Percentiles rank a stretch among this genome's conserved stretches.
phyloP scores from a whole-genome alignment of 2,113 vertebrate species.

The human region DNA sequence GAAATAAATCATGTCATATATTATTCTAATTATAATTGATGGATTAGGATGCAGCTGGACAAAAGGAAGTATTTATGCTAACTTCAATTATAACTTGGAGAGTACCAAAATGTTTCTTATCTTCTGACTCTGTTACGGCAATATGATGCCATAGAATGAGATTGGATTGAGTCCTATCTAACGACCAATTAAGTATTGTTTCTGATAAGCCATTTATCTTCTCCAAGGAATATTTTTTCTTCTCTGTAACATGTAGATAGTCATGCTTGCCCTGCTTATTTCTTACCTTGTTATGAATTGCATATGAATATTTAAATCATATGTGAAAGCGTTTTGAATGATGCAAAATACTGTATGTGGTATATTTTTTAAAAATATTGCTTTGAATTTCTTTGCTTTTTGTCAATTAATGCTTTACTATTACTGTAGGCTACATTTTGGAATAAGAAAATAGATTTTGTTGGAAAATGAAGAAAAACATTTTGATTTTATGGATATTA shows the following conservation, averaged over 20 bases:
- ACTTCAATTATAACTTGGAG: background rate
- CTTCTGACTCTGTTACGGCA: background rate
- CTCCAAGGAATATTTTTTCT: slow-evolving; percentile 47
- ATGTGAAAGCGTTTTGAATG: background rate
- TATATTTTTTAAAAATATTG: background rate
- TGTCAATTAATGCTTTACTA: background rate
- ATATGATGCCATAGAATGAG: background rate
- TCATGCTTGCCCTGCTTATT: background rate
- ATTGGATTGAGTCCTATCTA: background rate
- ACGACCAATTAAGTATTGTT: background rate
- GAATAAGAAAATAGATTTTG: background rate
- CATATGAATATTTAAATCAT: background rate
- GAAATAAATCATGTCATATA: background rate
- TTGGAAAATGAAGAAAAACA: slow-evolving; percentile 62
- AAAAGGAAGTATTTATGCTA: background rate
- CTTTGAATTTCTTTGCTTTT: background rate
- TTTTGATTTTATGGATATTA: slow-evolving; percentile 22
- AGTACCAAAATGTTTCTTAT: background rate
- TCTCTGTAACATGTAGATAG: slow-evolving; percentile 2
- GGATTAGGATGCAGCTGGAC: background rate
- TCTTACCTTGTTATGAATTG: background rate
- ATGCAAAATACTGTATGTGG: background rate
- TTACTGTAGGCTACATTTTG: background rate
- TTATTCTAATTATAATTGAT: background rate
- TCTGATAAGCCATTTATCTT: background rate